These are phyloP conservation scores for Prochilodus magdalenae DNA, from an alignment of 2,113 vertebrate genomes.

Conservation along the genomic window DNA sequence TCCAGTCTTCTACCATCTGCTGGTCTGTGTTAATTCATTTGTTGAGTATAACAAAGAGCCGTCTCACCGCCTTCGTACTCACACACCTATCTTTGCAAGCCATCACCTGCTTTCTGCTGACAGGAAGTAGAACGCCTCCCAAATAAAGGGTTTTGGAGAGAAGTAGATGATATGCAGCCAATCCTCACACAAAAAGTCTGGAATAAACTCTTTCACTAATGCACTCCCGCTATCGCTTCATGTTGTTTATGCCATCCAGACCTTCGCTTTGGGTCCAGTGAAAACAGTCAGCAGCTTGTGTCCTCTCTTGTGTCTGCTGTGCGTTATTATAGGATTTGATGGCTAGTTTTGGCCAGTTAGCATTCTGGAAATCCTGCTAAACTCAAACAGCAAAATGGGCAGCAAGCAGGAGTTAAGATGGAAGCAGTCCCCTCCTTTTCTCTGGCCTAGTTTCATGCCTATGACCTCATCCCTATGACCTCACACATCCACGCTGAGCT, in stretches of 20 bases:
- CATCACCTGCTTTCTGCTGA: slow-evolving; percentile 46
- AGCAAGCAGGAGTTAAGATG: background rate
- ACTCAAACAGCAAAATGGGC: slow-evolving; percentile 2
- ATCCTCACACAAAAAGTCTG: background rate
- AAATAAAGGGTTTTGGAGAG: slow-evolving; percentile 2
- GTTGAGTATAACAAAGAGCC: slow-evolving; percentile 69
- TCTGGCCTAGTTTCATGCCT: slow-evolving; percentile 1
- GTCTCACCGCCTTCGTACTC: slow-evolving; percentile 57
- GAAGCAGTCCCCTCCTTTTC: background rate
- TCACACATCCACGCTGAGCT: slow-evolving; percentile 13
- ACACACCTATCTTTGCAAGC: slow-evolving; percentile 20
- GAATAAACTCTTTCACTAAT: background rate
- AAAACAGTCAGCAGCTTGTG: slow-evolving; percentile 32
- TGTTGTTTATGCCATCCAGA: no score
- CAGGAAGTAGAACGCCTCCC: slow-evolving; percentile 14
- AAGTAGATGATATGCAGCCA: slow-evolving; percentile 1
- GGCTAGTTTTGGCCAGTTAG: slow-evolving; percentile 1
- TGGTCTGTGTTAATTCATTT: slow-evolving; percentile 70
- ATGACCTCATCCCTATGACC: slow-evolving; percentile 30
- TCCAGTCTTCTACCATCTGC: slow-evolving; percentile 70
- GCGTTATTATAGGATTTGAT: slow-evolving; percentile 28
- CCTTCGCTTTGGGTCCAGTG: slow-evolving; percentile 3
- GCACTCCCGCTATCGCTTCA: background rate
- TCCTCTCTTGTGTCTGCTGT: background rate
- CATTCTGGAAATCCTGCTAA: slow-evolving; percentile 15